Conservation (phyloP, 2,888 invertebrate species). For the Ophioninae sp. region DNA sequence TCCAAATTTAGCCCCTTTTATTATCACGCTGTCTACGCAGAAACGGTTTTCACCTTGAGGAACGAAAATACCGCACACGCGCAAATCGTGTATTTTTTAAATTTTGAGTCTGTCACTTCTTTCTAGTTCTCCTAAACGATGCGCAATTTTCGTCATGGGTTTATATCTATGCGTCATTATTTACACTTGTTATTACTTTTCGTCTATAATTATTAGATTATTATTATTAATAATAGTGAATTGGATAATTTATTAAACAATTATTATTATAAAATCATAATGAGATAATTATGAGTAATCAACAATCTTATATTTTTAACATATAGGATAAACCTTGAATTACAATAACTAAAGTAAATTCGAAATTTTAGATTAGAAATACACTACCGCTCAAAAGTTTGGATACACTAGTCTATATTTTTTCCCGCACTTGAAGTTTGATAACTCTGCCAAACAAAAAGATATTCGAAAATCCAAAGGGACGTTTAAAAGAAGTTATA, state of each 20-base stretch:
- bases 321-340: background rate
- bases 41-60: background rate
- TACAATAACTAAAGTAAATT: background rate
- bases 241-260: too few species aligned
- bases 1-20: constrained; percentile 38
- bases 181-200: too few species aligned
- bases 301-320: constrained; percentile 1
- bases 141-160: constrained; percentile 60
- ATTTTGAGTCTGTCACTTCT: constrained; percentile 28
- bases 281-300: constrained; percentile 1
- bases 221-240: too few species aligned
- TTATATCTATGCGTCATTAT: too few species aligned
- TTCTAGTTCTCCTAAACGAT: constrained; percentile 55
- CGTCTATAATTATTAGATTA: too few species aligned
- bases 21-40: constrained; percentile 33
- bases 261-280: too few species aligned
- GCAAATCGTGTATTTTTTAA: constrained; percentile 19
- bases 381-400: too few species aligned
- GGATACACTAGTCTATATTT: too few species aligned
- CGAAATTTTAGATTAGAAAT: background rate
- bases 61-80: background rate
- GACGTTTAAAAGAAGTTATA: too few species aligned
- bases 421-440: too few species aligned
- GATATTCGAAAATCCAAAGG: too few species aligned
- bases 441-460: too few species aligned